These are phyloP conservation scores for Gephyroberyx darwinii DNA, from an alignment of 2,797 vertebrate species.

Conservation along the genomic window DNA sequence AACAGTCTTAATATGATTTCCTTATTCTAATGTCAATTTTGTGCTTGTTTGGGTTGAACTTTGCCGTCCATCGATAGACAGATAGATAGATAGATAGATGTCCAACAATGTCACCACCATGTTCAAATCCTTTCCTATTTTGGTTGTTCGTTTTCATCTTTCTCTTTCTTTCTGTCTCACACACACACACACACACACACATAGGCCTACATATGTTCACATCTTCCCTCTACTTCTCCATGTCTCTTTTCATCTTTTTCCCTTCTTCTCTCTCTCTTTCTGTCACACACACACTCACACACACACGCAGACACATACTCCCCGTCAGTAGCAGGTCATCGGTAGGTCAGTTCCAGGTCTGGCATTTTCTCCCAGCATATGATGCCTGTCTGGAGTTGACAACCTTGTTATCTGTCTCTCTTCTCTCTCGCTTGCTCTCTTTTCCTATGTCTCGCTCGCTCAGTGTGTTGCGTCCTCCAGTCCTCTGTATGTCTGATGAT, in stretches of 20 bases:
- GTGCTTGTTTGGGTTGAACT: not conserved
- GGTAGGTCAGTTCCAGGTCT: slow-evolving; percentile 56
- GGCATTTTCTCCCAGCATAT: slow-evolving; percentile 51
- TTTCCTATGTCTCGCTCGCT: slow-evolving; percentile 27
- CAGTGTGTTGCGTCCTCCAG: slow-evolving; percentile 27
- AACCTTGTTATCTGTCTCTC: slow-evolving; percentile 48
- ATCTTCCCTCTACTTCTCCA: not conserved
- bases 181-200: not conserved
- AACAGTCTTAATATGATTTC: too few relatives aligned
- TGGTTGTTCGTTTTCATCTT: not conserved
- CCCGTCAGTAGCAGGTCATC: slow-evolving; percentile 54
- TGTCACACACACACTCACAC: not conserved
- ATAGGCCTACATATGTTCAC: not conserved
- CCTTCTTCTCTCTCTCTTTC: not conserved
- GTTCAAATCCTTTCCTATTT: too few relatives aligned
- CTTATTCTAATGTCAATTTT: not conserved
- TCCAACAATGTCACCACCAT: too few relatives aligned
- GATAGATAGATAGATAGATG: too few relatives aligned
- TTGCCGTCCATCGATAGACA: too few relatives aligned
- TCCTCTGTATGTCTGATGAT: slow-evolving; percentile 38
- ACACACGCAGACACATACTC: not conserved
- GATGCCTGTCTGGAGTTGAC: slow-evolving; percentile 47
- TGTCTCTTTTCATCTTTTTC: slow-evolving; percentile 1
- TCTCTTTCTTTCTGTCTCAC: not conserved
- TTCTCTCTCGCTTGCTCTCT: slow-evolving; percentile 14